Evolutionary conservation across 2,797 vertebrate genomes (phyloP), one percentile per base, ranked within the genome.

Genomic region (Chanos chanos): DNA sequence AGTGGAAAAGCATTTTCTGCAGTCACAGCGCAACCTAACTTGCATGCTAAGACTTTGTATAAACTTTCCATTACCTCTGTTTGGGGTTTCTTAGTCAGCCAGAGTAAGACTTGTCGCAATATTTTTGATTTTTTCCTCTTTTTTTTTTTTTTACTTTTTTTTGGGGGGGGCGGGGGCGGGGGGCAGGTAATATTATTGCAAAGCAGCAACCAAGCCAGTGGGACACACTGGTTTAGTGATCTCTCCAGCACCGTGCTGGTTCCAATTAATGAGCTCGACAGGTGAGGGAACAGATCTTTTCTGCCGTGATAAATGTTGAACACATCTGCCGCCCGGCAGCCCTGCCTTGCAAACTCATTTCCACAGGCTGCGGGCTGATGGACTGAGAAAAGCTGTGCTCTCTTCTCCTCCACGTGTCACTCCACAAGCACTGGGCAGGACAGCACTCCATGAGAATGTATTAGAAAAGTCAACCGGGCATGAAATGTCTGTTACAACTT

Each of bases 401-500:
- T 28, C 31, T 50, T 52, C 52, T 50, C 34, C 40, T 18, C 36
- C 15, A 31, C 45, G 52, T 44, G 44, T 66, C 39, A 50, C 41
- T 61, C 52, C 48, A 16, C 4, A 12, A 12, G 43, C 31, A 22
- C 47, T 30, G n/a, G 43, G 40, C 31, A 37, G 30, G 49, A 50
- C 48, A 45, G 48, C 21, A 58, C 43, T 55, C 50, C 8, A 33
- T 28, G 39, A 39, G 36, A 66, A 66, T 16, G 58, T 66, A 71
- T 68, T 69, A 71, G 43, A 69, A 39, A 64, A 71, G 31, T 15
- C 64, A 71, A 56, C 39, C 33, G 30, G 24, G 48, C 62, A 44
- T 72, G 60, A 72, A 69, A 69, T 72, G 61, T 69, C 55, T 43
- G 51, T 43, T 68, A 56, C 52, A 58, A 61, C 61, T 66, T 44